Percentiles rank a stretch among this genome's conserved stretches.
Evolutionary conservation across 2,888 invertebrate genomes (phyloP).

Genomic region (Autographa pulchrina): DNA sequence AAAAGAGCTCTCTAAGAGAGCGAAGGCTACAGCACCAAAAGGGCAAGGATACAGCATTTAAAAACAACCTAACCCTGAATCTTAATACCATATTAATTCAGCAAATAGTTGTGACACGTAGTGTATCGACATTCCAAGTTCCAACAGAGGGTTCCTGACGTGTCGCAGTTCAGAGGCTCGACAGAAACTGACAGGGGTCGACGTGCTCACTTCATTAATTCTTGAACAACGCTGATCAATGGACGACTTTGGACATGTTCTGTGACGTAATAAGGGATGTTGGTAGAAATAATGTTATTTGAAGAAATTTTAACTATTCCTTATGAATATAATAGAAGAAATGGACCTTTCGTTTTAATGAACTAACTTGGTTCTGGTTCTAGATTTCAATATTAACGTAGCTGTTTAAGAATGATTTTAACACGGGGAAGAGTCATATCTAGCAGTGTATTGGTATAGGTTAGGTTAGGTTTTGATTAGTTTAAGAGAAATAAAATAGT

Average conservation of each 20-base stretch:
- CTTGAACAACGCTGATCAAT: slow-evolving; percentile 83
- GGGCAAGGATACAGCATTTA: not conserved
- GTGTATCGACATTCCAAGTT: slow-evolving; percentile 83
- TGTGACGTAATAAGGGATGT: slow-evolving; percentile 58
- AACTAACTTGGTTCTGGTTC: not conserved
- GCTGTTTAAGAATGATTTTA: too few species aligned
- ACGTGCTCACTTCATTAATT: slow-evolving; percentile 88
- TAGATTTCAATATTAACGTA: not conserved
- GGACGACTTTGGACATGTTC: slow-evolving; percentile 63
- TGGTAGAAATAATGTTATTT: slow-evolving; percentile 11
- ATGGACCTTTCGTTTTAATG: not conserved
- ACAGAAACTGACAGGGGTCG: slow-evolving; percentile 85
- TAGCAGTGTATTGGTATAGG: too few species aligned
- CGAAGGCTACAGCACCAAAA: not conserved
- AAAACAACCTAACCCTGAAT: not conserved
- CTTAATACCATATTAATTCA: slow-evolving; percentile 33
- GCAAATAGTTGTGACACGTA: slow-evolving; percentile 73
- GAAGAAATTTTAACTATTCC: not conserved
- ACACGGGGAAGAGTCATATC: too few species aligned
- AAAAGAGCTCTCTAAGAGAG: not conserved
- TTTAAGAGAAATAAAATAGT: not conserved
- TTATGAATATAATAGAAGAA: too few species aligned
- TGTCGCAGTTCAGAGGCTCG: slow-evolving; percentile 69
- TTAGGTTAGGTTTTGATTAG: not conserved
- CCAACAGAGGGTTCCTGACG: slow-evolving; percentile 68